These are phyloP conservation scores for Anarsia innoxiella DNA, from an alignment of 2,888 invertebrate species.

Conservation along the genomic window DNA sequence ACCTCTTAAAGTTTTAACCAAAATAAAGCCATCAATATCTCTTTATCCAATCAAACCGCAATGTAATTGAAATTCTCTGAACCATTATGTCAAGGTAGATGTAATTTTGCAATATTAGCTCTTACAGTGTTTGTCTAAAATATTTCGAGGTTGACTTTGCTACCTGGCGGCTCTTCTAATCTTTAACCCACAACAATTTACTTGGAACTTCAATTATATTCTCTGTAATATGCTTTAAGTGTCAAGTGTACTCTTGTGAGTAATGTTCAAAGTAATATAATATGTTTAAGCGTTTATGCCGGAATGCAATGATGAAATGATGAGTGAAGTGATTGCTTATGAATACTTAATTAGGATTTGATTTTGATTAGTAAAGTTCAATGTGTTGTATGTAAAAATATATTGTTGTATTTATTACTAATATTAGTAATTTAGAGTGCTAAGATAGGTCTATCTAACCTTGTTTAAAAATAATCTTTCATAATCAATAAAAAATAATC, in stretches of 20 bases:
- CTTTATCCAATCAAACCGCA: too few species aligned
- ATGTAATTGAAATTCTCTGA: constrained; percentile 3
- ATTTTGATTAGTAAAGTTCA: background rate
- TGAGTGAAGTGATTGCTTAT: background rate
- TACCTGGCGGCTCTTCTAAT: too few species aligned
- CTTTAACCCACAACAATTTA: too few species aligned
- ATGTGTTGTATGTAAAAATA: background rate
- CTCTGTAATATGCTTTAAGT: too few species aligned
- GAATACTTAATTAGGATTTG: background rate
- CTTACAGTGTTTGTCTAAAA: constrained; percentile 9
- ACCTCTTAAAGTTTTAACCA: too few species aligned
- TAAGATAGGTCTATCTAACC: too few species aligned
- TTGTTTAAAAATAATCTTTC: too few species aligned
- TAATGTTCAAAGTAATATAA: constrained; percentile 3
- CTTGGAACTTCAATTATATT: too few species aligned
- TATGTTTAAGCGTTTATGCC: constrained; percentile 3
- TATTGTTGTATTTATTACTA: background rate
- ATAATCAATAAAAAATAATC: too few species aligned
- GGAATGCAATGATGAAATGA: background rate
- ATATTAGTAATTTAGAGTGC: too few species aligned
- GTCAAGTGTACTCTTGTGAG: background rate
- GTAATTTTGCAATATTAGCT: constrained; percentile 14
- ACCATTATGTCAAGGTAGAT: constrained; percentile 5
- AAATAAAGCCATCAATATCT: too few species aligned
- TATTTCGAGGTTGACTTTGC: constrained; percentile 13